Evolutionary conservation across 2,888 invertebrate species (phyloP).

Genomic region (Sicus ferrugineus): DNA sequence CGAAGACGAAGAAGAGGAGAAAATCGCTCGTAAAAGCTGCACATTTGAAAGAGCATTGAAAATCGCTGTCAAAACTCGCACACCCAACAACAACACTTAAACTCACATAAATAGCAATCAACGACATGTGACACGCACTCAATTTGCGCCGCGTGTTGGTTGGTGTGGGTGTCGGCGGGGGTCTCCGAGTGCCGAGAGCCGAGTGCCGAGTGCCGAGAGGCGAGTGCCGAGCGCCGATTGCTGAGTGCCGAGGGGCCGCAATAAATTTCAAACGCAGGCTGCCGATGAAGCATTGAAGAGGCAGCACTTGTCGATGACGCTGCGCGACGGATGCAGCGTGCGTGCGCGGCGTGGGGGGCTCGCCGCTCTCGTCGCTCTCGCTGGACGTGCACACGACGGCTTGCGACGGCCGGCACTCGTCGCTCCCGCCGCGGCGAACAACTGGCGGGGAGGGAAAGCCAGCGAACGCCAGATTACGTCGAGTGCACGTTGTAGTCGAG

Average conservation of each 20-base stretch:
- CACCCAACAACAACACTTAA: constrained; percentile 43
- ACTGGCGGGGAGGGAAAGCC: too few relatives aligned
- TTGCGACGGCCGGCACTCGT: not conserved
- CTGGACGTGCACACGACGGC: not conserved
- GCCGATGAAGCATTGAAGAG: constrained; percentile 35
- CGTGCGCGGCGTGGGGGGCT: not conserved
- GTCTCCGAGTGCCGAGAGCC: not conserved
- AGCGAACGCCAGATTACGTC: too few relatives aligned
- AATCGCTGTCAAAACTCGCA: constrained; percentile 41
- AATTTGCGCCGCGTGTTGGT: constrained; percentile 30
- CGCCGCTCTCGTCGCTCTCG: too few relatives aligned
- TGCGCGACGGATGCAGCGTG: not conserved
- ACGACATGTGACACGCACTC: constrained; percentile 55
- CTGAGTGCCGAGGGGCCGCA: constrained; percentile 10
- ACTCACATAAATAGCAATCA: constrained; percentile 63
- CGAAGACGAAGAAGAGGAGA: not conserved
- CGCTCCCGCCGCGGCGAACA: too few relatives aligned
- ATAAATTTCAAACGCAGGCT: constrained; percentile 34
- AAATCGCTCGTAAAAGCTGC: not conserved
- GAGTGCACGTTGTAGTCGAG: too few relatives aligned
- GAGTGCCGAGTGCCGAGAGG: not conserved
- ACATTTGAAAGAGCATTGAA: constrained; percentile 24
- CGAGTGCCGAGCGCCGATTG: not conserved
- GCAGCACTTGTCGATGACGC: constrained; percentile 20
- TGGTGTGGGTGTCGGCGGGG: not conserved